These are phyloP conservation scores for Sylvia borin DNA, from an alignment of 2,797 vertebrate species.

Conservation along the genomic window DNA sequence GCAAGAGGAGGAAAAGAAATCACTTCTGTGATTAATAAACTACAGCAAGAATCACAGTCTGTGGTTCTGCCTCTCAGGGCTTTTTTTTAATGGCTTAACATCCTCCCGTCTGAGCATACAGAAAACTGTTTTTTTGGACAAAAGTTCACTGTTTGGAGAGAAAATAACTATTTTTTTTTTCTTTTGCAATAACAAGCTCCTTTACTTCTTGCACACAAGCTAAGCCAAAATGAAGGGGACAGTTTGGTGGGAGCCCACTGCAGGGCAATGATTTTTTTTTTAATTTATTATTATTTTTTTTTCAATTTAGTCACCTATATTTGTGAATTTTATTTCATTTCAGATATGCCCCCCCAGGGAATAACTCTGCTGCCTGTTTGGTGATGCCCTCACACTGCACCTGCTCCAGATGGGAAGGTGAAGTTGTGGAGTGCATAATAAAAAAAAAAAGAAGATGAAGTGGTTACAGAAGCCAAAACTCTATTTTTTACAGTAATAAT, in stretches of 20 bases:
- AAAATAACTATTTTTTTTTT: neutral
- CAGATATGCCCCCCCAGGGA: neutral
- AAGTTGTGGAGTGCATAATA: neutral
- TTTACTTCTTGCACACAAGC: neutral
- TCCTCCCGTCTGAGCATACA: neutral
- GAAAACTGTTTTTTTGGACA: neutral
- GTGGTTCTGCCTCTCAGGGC: neutral
- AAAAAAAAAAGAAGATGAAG: neutral
- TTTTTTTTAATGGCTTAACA: neutral
- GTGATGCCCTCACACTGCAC: neutral
- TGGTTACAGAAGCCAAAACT: neutral
- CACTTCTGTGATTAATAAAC: neutral
- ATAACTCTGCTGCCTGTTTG: neutral
- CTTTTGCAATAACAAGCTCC: neutral
- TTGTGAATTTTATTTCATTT: neutral
- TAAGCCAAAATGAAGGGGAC: fast-evolving
- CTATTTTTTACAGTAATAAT: neutral
- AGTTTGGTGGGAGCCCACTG: neutral
- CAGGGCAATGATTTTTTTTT: neutral
- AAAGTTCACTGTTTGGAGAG: neutral
- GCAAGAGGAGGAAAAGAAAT: neutral
- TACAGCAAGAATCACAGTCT: neutral
- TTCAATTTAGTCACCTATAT: neutral
- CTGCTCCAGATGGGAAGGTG: neutral
- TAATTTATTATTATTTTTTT: too few species aligned